Conservation (phyloP, 2,113 vertebrate species). For the Solea solea region DNA sequence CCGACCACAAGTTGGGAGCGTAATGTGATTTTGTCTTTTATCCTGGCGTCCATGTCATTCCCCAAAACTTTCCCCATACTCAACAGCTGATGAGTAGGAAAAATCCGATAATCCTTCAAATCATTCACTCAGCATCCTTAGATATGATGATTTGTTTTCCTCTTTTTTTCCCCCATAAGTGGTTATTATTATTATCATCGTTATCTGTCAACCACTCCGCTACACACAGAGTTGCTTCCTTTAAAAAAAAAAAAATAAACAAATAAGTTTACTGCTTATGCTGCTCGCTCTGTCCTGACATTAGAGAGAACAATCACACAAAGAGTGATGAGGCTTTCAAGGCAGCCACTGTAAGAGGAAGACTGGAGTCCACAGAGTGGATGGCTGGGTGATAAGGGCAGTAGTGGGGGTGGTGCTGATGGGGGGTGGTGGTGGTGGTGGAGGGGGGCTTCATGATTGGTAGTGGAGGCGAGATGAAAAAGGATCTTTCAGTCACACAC, state of each 20-base stretch:
- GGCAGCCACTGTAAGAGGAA: slow-evolving; percentile 24
- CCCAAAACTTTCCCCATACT: not conserved
- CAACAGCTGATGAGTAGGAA: too few species aligned
- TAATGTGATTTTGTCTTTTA: too few species aligned
- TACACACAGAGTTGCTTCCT: not conserved
- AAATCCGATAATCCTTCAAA: not conserved
- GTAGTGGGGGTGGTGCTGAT: not conserved
- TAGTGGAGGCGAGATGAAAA: slow-evolving; percentile 52
- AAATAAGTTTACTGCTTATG: slow-evolving; percentile 1
- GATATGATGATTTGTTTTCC: not conserved
- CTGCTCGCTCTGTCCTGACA: slow-evolving; percentile 37
- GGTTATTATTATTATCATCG: not conserved
- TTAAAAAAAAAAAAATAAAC: slow-evolving; percentile 26
- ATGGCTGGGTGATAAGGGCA: slow-evolving; percentile 1
- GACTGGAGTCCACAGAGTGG: slow-evolving; percentile 28
- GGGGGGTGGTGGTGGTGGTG: too few species aligned
- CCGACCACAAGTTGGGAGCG: not conserved
- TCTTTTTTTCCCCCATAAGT: not conserved
- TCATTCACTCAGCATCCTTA: not conserved
- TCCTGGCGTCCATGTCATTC: not conserved
- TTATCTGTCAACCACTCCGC: not conserved
- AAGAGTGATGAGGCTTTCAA: slow-evolving; percentile 58
- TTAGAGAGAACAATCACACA: slow-evolving; percentile 51
- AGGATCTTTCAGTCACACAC: slow-evolving; percentile 23
- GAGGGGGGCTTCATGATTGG: slow-evolving; percentile 14